These are phyloP conservation scores for Pissodes strobi DNA, from an alignment of 1,140 invertebrate species.

Conservation along the genomic window DNA sequence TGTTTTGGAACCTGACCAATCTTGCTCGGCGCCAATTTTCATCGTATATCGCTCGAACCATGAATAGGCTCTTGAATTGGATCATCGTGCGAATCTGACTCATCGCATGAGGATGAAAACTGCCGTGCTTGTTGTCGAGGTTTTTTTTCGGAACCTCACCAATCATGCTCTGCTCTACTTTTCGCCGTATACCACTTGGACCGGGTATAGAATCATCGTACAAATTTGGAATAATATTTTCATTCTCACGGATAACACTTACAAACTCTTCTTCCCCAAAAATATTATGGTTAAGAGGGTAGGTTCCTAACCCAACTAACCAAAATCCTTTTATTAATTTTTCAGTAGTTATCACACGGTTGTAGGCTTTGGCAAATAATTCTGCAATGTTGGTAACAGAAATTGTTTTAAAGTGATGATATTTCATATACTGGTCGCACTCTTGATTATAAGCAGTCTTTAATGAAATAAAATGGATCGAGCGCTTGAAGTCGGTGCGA, in stretches of 20 bases:
- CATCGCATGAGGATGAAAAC: no score
- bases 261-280: no score
- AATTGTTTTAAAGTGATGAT: no score
- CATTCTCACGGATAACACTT: no score
- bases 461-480: background rate
- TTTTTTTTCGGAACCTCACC: no score
- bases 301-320: background rate
- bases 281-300: background rate
- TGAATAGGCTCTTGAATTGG: no score
- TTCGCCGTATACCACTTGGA: no score
- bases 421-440: slow-evolving; percentile 16
- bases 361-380: slow-evolving; percentile 24
- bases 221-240: background rate
- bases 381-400: slow-evolving; percentile 19
- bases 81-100: no score
- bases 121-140: no score
- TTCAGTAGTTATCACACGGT: slow-evolving; percentile 12
- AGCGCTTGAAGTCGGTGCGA: background rate
- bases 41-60: background rate
- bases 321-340: slow-evolving; percentile 11
- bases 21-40: background rate
- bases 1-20: background rate
- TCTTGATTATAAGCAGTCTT: slow-evolving; percentile 13
- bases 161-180: no score
- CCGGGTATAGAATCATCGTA: no score